A percentile compares a stretch with the other conserved stretches of the same genome.
phyloP scores from a whole-genome alignment of 2,113 vertebrate species.

The Tetrax tetrax region DNA sequence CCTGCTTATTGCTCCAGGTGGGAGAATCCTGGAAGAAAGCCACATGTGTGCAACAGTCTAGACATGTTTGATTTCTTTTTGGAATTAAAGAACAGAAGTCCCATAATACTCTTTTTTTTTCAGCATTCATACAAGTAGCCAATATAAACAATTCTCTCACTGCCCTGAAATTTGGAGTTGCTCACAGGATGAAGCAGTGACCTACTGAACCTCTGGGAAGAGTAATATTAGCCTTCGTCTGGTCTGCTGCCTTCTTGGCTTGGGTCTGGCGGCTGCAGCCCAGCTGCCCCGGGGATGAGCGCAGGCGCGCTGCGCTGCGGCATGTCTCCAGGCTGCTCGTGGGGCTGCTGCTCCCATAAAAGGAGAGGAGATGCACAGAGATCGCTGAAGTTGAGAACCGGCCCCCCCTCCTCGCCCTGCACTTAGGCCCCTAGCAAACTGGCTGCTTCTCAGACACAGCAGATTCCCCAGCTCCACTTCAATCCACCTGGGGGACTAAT shows the following conservation, averaged over 20 bases:
- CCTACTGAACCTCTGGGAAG: slow-evolving; percentile 57
- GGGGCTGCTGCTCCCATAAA: neutral
- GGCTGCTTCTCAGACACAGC: neutral
- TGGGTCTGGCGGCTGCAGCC: neutral
- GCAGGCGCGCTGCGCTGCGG: rapidly evolving
- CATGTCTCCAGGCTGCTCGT: neutral
- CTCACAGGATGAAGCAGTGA: slow-evolving; percentile 52
- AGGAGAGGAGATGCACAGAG: neutral
- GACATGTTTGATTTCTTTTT: slow-evolving; percentile 64
- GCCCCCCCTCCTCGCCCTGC: rapidly evolving
- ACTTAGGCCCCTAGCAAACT: neutral
- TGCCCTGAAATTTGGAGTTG: slow-evolving; percentile 59
- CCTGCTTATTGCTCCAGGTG: slow-evolving; percentile 59
- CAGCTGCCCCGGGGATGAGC: neutral
- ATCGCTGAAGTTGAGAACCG: neutral
- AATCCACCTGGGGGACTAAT: neutral
- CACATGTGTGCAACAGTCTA: slow-evolving; percentile 57
- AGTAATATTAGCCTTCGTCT: slow-evolving; percentile 36
- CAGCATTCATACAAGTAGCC: slow-evolving; percentile 38
- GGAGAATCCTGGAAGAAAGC: slow-evolving; percentile 67
- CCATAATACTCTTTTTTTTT: slow-evolving; percentile 23
- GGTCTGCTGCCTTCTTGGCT: slow-evolving; percentile 38
- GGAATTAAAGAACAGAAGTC: slow-evolving; percentile 63
- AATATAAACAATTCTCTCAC: slow-evolving; percentile 73
- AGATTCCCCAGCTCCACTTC: neutral